Conservation (phyloP, 2,113 vertebrate genomes). For the Tragelaphus buxtoni region DNA sequence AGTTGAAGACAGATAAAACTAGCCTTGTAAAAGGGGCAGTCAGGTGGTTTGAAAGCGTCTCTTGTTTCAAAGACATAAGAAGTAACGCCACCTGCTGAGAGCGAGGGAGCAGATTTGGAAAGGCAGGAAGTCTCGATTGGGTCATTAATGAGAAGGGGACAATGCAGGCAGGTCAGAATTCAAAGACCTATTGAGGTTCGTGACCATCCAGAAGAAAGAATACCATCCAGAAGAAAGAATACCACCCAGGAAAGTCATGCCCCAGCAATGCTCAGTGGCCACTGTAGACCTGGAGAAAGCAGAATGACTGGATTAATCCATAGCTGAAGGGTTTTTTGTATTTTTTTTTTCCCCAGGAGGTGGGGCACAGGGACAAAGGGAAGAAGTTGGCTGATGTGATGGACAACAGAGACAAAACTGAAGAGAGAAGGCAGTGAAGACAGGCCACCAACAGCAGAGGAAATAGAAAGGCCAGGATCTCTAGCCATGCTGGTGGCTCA, state of each 20-base stretch:
- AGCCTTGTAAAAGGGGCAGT: background rate
- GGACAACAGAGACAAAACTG: background rate
- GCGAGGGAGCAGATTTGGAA: background rate
- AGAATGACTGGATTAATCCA: background rate
- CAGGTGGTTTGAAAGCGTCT: background rate
- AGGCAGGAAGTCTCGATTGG: background rate
- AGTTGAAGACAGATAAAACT: slow-evolving; percentile 27
- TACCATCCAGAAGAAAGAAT: background rate
- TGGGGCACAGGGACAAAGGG: background rate
- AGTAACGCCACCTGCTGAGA: background rate
- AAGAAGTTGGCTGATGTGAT: background rate
- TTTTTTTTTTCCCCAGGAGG: background rate
- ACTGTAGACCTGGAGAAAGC: background rate
- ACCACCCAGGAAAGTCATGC: background rate
- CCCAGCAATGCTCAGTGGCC: background rate
- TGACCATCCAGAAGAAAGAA: background rate
- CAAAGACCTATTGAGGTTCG: background rate
- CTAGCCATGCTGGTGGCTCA: background rate
- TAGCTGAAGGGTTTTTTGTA: background rate
- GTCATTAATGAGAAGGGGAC: background rate
- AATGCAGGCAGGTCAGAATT: background rate
- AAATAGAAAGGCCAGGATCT: background rate
- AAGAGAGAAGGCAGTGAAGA: background rate
- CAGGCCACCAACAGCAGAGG: background rate
- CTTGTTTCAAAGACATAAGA: background rate